These are phyloP conservation scores for Thaumatotibia leucotreta DNA, from an alignment of 1,140 invertebrate species.

Conservation along the genomic window DNA sequence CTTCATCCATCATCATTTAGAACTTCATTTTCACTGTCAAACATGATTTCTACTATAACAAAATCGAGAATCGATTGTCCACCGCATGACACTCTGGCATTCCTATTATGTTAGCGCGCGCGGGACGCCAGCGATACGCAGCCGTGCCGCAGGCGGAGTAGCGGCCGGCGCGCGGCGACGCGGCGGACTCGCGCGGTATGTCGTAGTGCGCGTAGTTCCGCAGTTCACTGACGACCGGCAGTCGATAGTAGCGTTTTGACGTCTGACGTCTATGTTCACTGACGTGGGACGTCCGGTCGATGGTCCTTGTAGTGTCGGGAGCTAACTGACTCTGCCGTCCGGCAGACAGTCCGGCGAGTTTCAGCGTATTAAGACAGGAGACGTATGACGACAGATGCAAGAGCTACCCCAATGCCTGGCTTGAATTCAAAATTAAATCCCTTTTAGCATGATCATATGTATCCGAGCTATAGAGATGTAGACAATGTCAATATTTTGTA, in stretches of 20 bases:
- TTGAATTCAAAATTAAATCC: background rate
- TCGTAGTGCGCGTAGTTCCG: background rate
- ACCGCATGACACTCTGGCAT: constrained; percentile 25
- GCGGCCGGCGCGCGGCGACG: constrained; percentile 34
- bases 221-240: background rate
- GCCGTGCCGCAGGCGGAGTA: constrained; percentile 51
- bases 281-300: background rate
- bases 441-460: background rate
- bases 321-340: too few species aligned
- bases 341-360: background rate
- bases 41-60: background rate
- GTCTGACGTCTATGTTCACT: background rate
- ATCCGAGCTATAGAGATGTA: background rate
- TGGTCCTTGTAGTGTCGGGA: too few species aligned
- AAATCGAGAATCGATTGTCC: background rate
- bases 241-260: background rate
- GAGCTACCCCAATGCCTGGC: background rate
- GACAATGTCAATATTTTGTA: background rate
- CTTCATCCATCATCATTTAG: background rate
- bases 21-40: background rate
- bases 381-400: background rate
- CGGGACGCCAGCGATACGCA: constrained; percentile 45
- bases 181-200: constrained; percentile 21
- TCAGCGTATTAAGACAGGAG: background rate
- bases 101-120: constrained; percentile 37